Conservation (phyloP, 2,888 invertebrate species). For the Drosophila suboccidentalis region DNA sequence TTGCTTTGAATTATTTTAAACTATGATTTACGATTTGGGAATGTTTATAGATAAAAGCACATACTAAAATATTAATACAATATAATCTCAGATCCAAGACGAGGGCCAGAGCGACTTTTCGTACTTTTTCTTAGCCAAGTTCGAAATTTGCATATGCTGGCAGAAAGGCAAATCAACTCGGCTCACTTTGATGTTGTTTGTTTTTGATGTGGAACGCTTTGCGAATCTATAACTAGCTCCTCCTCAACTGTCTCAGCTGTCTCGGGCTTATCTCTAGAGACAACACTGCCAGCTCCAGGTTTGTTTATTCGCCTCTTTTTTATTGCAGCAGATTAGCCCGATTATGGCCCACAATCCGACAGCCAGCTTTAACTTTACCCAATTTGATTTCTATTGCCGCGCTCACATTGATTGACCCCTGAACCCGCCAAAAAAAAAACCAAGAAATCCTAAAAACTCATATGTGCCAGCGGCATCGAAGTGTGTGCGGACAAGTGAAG, state of each 20-base stretch:
- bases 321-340: slow-evolving; percentile 44
- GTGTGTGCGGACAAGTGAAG: slow-evolving; percentile 64
- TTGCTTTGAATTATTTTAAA: slow-evolving; percentile 50
- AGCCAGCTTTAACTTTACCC: slow-evolving; percentile 26
- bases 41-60: background rate
- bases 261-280: slow-evolving; percentile 38
- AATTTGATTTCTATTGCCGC: slow-evolving; percentile 57
- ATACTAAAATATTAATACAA: slow-evolving; percentile 30
- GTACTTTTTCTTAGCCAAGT: background rate
- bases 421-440: slow-evolving; percentile 4
- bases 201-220: slow-evolving; percentile 54
- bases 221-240: slow-evolving; percentile 48
- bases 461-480: slow-evolving; percentile 48
- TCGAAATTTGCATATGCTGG: slow-evolving; percentile 56
- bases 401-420: slow-evolving; percentile 58
- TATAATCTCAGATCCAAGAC: slow-evolving; percentile 3
- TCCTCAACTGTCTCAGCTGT: slow-evolving; percentile 12
- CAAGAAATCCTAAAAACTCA: slow-evolving; percentile 29
- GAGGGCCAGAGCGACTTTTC: no score
- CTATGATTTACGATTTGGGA: slow-evolving; percentile 48
- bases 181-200: slow-evolving; percentile 58
- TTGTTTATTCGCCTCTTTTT: slow-evolving; percentile 18
- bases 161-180: slow-evolving; percentile 43
- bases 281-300: slow-evolving; percentile 10
- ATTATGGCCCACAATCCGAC: slow-evolving; percentile 31